Conservation (phyloP, 2,888 invertebrate genomes). For the Agonopterix alstromeriana region DNA sequence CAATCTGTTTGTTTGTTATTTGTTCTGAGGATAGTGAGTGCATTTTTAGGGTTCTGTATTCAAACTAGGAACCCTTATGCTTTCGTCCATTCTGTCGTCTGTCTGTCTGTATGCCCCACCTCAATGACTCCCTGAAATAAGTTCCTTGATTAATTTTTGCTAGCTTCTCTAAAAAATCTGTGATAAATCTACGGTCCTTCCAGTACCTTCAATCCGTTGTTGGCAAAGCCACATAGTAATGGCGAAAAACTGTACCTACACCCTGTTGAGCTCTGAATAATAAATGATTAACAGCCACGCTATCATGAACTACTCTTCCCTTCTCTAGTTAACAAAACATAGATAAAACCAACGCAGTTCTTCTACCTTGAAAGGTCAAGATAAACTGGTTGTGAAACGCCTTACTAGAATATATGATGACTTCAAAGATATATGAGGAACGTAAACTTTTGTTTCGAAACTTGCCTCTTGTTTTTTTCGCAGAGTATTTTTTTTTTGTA, state of each 20-base stretch:
- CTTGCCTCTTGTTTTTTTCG: slow-evolving; percentile 1
- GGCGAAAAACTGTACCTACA: slow-evolving; percentile 9
- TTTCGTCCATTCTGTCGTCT: too few species aligned
- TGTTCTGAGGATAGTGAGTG: too few species aligned
- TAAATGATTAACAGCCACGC: slow-evolving; percentile 9
- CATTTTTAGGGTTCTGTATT: too few species aligned
- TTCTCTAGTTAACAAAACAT: not conserved
- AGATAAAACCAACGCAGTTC: not conserved
- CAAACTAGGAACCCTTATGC: too few species aligned
- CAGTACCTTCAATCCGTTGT: slow-evolving; percentile 4
- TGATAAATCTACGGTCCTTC: too few species aligned
- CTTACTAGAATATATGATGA: slow-evolving; percentile 14
- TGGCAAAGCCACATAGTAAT: slow-evolving; percentile 7
- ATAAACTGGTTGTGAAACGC: slow-evolving; percentile 5
- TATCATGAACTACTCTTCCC: not conserved
- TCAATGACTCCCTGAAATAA: too few species aligned
- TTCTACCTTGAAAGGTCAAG: not conserved
- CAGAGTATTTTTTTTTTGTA: not conserved
- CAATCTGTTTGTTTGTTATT: too few species aligned
- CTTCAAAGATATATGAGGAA: slow-evolving; percentile 16
- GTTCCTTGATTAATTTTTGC: too few species aligned
- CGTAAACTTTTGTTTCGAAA: slow-evolving; percentile 14
- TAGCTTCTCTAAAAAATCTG: too few species aligned
- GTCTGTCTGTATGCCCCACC: too few species aligned
- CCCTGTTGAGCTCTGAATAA: slow-evolving; percentile 11